Conservation (phyloP, 2,797 vertebrate species). For the Gobionotothen gibberifrons region DNA sequence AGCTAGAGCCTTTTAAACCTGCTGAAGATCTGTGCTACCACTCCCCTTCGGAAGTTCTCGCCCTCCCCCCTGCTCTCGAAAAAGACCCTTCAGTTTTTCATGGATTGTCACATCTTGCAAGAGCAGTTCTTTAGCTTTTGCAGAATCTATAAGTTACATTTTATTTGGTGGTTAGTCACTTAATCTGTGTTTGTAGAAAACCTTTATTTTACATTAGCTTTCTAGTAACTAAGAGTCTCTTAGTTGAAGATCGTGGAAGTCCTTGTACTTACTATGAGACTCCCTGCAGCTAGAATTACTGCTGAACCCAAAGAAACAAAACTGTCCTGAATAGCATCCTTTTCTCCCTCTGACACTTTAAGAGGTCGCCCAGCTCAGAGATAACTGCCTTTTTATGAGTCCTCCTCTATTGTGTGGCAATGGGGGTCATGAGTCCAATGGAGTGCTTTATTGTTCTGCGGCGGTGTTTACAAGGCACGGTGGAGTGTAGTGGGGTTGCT, state of each 20-base stretch:
- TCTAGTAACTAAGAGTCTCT: conserved; percentile 6
- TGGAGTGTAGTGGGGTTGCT: conserved; percentile 72
- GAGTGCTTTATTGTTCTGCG: conserved; percentile 89
- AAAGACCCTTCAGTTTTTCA: conserved; percentile 10
- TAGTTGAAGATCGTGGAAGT: conserved; percentile 46
- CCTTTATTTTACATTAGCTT: background rate
- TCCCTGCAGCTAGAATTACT: conserved; percentile 69
- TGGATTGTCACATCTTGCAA: background rate
- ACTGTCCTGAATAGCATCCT: conserved; percentile 74
- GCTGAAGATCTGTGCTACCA: conserved; percentile 68
- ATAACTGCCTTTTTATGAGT: conserved; percentile 92
- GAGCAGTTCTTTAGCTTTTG: background rate
- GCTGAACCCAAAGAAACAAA: conserved; percentile 68
- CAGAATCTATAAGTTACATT: background rate
- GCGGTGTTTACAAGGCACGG: conserved; percentile 82
- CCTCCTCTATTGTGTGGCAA: conserved; percentile 86
- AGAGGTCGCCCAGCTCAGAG: conserved; percentile 84
- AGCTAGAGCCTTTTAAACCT: conserved; percentile 78
- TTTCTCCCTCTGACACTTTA: conserved; percentile 79
- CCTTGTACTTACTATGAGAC: conserved; percentile 38
- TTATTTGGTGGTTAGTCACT: background rate
- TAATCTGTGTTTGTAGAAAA: background rate
- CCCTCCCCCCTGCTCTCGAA: conserved; percentile 69
- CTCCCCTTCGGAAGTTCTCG: conserved; percentile 71
- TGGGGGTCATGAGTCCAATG: conserved; percentile 84